These are phyloP conservation scores for Strix aluco DNA, from an alignment of 2,113 vertebrate genomes.

Conservation along the genomic window DNA sequence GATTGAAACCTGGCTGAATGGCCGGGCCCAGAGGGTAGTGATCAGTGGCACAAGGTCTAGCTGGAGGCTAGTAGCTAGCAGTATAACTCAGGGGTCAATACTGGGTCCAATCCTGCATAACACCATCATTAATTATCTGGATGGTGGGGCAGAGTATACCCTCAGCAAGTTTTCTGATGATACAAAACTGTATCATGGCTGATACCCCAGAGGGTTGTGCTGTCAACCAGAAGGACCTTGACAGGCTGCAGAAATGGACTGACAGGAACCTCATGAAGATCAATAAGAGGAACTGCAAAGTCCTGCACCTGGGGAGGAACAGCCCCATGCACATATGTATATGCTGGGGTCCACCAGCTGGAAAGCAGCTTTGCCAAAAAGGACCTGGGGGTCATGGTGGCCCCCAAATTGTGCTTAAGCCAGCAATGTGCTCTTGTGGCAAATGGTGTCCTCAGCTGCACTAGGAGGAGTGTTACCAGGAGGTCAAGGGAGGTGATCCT, in stretches of 20 bases:
- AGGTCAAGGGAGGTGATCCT: neutral
- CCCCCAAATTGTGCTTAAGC: neutral
- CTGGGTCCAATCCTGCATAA: neutral
- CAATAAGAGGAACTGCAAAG: neutral
- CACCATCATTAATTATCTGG: neutral
- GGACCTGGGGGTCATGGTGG: neutral
- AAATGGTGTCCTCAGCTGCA: neutral
- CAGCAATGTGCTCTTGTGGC: neutral
- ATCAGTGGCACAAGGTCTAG: neutral
- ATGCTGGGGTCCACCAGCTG: neutral
- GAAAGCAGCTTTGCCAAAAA: neutral
- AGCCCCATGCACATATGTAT: neutral
- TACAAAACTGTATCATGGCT: neutral
- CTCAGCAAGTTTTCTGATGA: neutral
- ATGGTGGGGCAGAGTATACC: neutral
- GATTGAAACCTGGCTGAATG: neutral
- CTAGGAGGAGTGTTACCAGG: fast-evolving
- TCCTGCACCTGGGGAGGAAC: neutral
- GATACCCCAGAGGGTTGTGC: neutral
- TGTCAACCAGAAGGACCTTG: neutral
- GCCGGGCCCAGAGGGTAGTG: neutral
- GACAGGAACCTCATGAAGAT: neutral
- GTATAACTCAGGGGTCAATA: neutral
- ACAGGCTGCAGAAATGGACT: neutral
- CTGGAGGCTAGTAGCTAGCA: neutral